Evolutionary conservation across 1,140 invertebrate genomes (phyloP).

Genomic region (Zaprionus capensis): DNA sequence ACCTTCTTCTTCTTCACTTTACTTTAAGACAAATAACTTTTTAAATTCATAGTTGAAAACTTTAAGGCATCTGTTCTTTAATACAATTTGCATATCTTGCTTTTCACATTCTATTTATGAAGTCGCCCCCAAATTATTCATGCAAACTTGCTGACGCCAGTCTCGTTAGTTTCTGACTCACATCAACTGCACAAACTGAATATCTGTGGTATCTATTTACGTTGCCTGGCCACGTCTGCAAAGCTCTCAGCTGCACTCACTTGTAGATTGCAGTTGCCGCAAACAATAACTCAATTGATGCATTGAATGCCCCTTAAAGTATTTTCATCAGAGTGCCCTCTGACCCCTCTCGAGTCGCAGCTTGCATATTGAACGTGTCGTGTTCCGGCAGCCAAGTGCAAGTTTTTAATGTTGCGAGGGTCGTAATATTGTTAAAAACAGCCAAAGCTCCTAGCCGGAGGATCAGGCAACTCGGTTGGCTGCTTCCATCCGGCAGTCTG

Average conservation of each 20-base stretch:
- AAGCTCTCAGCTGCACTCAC: slow-evolving; percentile 22
- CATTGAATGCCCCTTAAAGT: slow-evolving; percentile 20
- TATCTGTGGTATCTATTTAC: slow-evolving; percentile 3
- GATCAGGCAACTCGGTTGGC: slow-evolving; percentile 12
- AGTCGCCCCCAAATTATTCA: not conserved
- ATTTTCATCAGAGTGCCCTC: slow-evolving; percentile 25
- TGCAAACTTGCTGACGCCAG: not conserved
- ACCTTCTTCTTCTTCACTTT: no score
- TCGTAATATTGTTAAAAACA: slow-evolving; percentile 40
- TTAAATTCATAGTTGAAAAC: not conserved
- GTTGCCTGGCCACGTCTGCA: not conserved
- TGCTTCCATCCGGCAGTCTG: slow-evolving; percentile 5
- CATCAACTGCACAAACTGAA: not conserved
- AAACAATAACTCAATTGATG: slow-evolving; percentile 42
- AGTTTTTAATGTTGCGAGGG: slow-evolving; percentile 29
- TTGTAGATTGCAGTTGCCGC: slow-evolving; percentile 10
- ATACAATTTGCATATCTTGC: no score
- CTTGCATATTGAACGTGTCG: slow-evolving; percentile 31
- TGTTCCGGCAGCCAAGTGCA: slow-evolving; percentile 35
- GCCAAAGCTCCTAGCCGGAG: slow-evolving; percentile 21
- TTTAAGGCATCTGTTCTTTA: not conserved
- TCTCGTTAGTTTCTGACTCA: not conserved
- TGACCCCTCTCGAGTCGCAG: not conserved
- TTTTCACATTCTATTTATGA: not conserved
- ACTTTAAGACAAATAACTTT: no score